Evolutionary conservation across 2,797 vertebrate species (phyloP), one percentile per base, ranked within the genome.

Genomic region (Acipenser ruthenus): DNA sequence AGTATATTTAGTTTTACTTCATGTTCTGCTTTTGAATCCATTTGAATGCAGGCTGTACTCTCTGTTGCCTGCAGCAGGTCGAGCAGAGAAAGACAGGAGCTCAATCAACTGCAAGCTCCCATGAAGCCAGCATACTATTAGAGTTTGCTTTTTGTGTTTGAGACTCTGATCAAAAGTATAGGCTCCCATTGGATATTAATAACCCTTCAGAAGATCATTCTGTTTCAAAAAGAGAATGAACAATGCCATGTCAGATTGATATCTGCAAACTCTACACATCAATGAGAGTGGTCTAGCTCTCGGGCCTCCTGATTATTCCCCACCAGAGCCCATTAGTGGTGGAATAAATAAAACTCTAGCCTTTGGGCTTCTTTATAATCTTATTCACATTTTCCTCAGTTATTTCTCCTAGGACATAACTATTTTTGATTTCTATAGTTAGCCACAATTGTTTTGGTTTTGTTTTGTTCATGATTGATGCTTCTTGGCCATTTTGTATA

Each of bases 301-400:
- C 7, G 10, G 12, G 3, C 64, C 50, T 55, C 6, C 50, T 10
- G 8, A 23, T 53, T 18, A 7, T 8, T 53, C 15, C 5, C 50
- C 7, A 10, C 7, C 8, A 11, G 51, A 53, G 50, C 64, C 50
- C 50, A 11, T 51, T 61, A 62, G 60, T 61, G 65, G 18, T 60
- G n/a, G 23, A 37, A 10, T 53, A 47, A 18, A 65, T 52, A 67
- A 67, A 61, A n/a, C 13, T n/a, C 15, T 6, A 67, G 47, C n/a
- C 53, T 55, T 55, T 55, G 9, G 15, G 55, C 18, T 37, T 50
- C 65, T 50, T 51, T 67, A 13, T 8, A 60, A 10, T 67, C 50
- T 67, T 62, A 62, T 67, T 67, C n/a, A 23, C 49, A 67, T 61
- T 59, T 62, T 6, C 49, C 59, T 62, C 49, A n/a, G 10, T 51